phyloP scores from a whole-genome alignment of 2,113 vertebrate species.

The Peromyscus maniculatus region DNA sequence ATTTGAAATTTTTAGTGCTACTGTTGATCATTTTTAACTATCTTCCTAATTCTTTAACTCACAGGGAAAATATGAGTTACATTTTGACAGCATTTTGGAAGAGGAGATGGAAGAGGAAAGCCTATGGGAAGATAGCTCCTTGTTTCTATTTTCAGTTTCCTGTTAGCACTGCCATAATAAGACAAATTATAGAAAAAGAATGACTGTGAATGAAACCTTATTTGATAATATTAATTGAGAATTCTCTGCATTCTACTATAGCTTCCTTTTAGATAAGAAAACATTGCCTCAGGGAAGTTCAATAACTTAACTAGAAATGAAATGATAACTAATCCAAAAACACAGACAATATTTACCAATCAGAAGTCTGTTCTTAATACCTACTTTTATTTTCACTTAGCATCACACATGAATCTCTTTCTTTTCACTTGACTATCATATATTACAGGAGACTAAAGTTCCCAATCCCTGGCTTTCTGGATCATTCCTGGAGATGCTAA shows the following conservation, averaged over 20 bases:
- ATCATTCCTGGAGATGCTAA: not conserved
- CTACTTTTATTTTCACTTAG: no score
- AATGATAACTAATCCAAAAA: not conserved
- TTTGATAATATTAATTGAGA: slow-evolving; percentile 10
- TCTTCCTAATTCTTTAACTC: not conserved
- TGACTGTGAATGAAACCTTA: not conserved
- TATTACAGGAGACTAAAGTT: not conserved
- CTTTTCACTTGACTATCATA: not conserved
- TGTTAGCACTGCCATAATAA: not conserved
- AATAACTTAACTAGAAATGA: slow-evolving; percentile 14
- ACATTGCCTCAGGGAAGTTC: not conserved
- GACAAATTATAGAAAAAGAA: not conserved
- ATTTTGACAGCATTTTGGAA: not conserved
- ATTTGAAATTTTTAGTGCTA: not conserved
- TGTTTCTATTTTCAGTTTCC: not conserved
- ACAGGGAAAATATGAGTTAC: not conserved
- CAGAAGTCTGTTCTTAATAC: not conserved
- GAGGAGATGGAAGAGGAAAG: not conserved
- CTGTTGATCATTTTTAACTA: slow-evolving; percentile 28
- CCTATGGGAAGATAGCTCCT: no score
- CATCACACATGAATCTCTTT: not conserved
- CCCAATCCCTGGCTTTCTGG: not conserved
- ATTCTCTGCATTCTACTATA: not conserved
- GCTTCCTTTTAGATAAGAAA: not conserved
- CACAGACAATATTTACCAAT: not conserved